Evolutionary conservation across 2,888 invertebrate species (phyloP).

Genomic region (Drosophila ustulata): DNA sequence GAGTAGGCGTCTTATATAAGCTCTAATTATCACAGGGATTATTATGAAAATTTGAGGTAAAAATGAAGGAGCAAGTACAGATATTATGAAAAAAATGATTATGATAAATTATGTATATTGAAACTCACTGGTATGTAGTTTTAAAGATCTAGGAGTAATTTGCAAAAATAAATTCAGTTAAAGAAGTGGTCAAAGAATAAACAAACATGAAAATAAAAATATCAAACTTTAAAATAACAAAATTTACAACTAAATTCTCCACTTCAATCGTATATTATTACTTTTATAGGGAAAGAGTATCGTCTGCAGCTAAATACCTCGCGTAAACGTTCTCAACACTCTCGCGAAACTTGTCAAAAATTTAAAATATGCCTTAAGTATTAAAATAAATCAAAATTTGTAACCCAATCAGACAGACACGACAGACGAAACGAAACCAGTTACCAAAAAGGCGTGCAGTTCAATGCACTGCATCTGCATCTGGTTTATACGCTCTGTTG

Average conservation of each 20-base stretch:
- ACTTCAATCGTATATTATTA: too few species aligned
- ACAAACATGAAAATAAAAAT: too few species aligned
- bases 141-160: too few species aligned
- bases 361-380: slow-evolving; percentile 20
- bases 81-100: too few species aligned
- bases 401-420: slow-evolving; percentile 21
- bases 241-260: too few species aligned
- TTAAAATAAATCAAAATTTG: slow-evolving; percentile 15
- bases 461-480: slow-evolving; percentile 44
- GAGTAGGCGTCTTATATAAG: background rate
- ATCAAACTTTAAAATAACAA: too few species aligned
- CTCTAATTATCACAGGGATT: background rate
- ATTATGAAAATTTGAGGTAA: background rate
- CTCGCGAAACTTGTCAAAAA: background rate
- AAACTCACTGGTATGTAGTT: too few species aligned
- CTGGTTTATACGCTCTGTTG: slow-evolving; percentile 19
- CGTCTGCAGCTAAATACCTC: background rate
- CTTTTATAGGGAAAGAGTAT: background rate
- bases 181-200: too few species aligned
- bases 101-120: too few species aligned
- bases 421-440: slow-evolving; percentile 36
- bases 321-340: background rate
- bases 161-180: too few species aligned
- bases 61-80: background rate
- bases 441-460: slow-evolving; percentile 33